Conservation (phyloP, 1,140 invertebrate genomes). For the Gerris buenoi region DNA sequence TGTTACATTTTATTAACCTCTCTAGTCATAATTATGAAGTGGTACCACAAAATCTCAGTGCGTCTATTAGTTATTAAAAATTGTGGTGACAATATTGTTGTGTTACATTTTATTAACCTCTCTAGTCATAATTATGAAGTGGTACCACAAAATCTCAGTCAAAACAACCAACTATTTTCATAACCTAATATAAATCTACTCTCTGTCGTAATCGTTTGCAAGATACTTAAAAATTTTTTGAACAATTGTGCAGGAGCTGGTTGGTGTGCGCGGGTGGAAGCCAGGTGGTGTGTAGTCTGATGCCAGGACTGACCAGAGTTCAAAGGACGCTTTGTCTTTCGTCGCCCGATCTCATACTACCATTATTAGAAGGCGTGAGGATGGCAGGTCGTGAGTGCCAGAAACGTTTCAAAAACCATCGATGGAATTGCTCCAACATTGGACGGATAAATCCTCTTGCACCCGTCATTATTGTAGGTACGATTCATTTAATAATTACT, state of each 20-base stretch:
- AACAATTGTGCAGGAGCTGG: not conserved
- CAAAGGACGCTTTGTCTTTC: not conserved
- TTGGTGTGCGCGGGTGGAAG: not conserved
- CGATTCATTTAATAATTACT: not conserved
- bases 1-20: too few species aligned
- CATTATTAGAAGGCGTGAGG: not conserved
- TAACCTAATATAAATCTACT: too few species aligned
- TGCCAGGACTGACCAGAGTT: not conserved
- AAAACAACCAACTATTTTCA: not conserved
- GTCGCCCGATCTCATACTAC: not conserved
- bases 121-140: not conserved
- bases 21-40: too few species aligned
- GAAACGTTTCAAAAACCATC: not conserved
- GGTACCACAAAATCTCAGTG: not conserved
- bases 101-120: too few species aligned
- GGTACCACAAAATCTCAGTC: not conserved
- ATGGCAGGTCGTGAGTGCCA: not conserved
- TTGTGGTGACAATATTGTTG: not conserved
- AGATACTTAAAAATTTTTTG: not conserved
- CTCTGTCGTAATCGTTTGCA: not conserved
- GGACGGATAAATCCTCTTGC: not conserved
- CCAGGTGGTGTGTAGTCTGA: not conserved
- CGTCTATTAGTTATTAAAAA: not conserved
- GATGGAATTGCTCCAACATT: slow-evolving; percentile 3
- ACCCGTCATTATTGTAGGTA: not conserved